A percentile compares a stretch with the other conserved stretches of the same genome.
Evolutionary conservation across 2,113 vertebrate species (phyloP).

Genomic region (Brachyistius frenatus): DNA sequence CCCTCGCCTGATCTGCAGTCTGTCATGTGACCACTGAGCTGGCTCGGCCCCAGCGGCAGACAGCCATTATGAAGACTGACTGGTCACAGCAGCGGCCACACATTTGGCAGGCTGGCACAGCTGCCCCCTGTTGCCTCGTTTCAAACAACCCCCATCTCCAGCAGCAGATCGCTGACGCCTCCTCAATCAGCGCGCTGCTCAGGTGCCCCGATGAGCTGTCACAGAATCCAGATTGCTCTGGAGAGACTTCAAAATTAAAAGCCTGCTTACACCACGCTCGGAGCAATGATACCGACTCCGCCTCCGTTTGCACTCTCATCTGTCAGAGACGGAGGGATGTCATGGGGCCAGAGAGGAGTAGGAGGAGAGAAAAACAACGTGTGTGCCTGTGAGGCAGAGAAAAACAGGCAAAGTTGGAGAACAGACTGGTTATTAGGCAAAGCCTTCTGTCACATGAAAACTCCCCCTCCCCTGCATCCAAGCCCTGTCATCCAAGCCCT

Average conservation of each 20-base stretch:
- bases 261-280: conserved; percentile 37
- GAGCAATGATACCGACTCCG: conserved; percentile 17
- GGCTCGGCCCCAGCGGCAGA: conserved; percentile 64
- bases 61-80: conserved; percentile 77
- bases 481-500: conserved; percentile 65
- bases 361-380: not conserved
- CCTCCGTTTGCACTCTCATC: conserved; percentile 21
- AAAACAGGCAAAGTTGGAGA: conserved; percentile 47
- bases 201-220: conserved; percentile 62
- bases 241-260: conserved; percentile 67
- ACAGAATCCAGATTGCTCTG: conserved; percentile 38
- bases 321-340: conserved; percentile 41
- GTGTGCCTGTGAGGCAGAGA: conserved; percentile 18
- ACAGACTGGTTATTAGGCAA: conserved; percentile 78
- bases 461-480: conserved; percentile 45
- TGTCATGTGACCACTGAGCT: conserved; percentile 62
- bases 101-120: conserved; percentile 74
- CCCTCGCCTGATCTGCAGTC: conserved; percentile 54
- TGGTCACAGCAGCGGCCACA: conserved; percentile 72
- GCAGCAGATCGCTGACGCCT: conserved; percentile 65
- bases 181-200: conserved; percentile 59
- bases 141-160: conserved; percentile 55
- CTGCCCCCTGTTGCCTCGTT: conserved; percentile 66
- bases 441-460: conserved; percentile 75
- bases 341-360: conserved; percentile 34